Evolutionary conservation across 2,113 vertebrate genomes (phyloP), one percentile per base, ranked within the genome.

Genomic region (Monopterus albus): DNA sequence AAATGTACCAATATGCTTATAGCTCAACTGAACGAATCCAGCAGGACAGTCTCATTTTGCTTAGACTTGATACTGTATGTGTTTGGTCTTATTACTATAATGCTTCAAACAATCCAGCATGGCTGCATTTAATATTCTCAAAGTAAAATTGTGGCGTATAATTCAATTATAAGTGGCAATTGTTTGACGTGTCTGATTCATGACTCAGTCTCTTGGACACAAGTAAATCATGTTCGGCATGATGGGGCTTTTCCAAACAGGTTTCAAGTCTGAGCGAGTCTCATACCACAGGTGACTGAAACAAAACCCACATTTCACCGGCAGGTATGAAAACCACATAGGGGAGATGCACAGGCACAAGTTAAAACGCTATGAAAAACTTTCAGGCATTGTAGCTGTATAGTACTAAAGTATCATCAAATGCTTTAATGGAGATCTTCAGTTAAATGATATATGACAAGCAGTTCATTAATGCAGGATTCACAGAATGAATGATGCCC

Each of bases 251-350:
- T 45, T 15, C 14, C 9, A 15, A 56, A 10, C 31, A 55, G 20
- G 2, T 33, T 66, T 56, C 64, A 57, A 53, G 52, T 57, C 40
- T 28, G 17, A 28, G 64, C 64, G 56, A 20, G 64, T 55, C 56
- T 55, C 3, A 50, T 2, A n/a, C 20, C 23, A 14, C 38, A 66
- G 2, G 33, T 15, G 50, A 38, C 17, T 8, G 9, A 50, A 50
- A 59, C 1, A 2, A 49, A 49, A 25, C 29, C 29, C 8, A 7
- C 29, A 6, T 5, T 7, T 31, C 5, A 31, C 29, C 5, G 29
- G 8, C 29, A 31, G 29, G 29, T 7, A 31, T 31, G 29, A 31
- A 31, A 31, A 31, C 5, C 21, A 13, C 21, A 14, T 8, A 36
- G 1, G 12, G 13, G n/a, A n/a, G n/a, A 12, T 12, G 14, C 46